Evolutionary conservation across 2,888 invertebrate genomes (phyloP).

Genomic region (Diarsia rubi): DNA sequence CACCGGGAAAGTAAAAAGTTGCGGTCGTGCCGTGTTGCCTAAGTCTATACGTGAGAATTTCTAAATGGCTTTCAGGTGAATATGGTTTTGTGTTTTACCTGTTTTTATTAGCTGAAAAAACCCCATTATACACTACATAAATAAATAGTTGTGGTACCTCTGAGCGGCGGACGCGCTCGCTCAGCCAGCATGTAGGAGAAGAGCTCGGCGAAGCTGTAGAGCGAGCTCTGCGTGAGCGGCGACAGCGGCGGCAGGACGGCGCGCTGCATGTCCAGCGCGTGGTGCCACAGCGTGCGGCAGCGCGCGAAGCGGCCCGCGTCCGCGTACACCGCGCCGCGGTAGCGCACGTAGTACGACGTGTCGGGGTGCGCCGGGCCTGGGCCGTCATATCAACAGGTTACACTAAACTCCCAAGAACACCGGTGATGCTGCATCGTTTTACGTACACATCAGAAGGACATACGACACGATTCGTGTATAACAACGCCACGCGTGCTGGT

Average conservation of each 20-base stretch:
- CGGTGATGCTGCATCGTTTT: not conserved
- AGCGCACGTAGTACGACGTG: slow-evolving; percentile 98
- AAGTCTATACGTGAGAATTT: not conserved
- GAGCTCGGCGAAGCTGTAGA: slow-evolving; percentile 98
- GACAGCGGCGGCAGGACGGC: slow-evolving; percentile 97
- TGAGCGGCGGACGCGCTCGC: slow-evolving; percentile 92
- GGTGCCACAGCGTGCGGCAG: slow-evolving; percentile 98
- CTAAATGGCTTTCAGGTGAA: no score
- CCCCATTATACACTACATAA: no score
- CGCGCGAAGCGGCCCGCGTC: slow-evolving; percentile 98
- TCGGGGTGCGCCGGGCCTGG: slow-evolving; percentile 98
- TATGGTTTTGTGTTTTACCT: no score
- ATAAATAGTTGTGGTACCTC: slow-evolving; percentile 77
- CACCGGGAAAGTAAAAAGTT: not conserved
- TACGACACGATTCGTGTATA: no score
- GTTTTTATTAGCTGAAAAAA: no score
- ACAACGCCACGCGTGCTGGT: not conserved
- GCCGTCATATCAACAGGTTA: not conserved
- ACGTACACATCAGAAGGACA: no score
- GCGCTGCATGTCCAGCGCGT: slow-evolving; percentile 99
- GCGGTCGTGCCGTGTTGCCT: not conserved
- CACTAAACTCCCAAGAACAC: not conserved
- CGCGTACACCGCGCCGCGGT: slow-evolving; percentile 98
- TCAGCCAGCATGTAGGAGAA: slow-evolving; percentile 98
- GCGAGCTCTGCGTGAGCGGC: slow-evolving; percentile 98